These are phyloP conservation scores for Chaenocephalus aceratus DNA, from an alignment of 2,113 vertebrate species.

Conservation along the genomic window DNA sequence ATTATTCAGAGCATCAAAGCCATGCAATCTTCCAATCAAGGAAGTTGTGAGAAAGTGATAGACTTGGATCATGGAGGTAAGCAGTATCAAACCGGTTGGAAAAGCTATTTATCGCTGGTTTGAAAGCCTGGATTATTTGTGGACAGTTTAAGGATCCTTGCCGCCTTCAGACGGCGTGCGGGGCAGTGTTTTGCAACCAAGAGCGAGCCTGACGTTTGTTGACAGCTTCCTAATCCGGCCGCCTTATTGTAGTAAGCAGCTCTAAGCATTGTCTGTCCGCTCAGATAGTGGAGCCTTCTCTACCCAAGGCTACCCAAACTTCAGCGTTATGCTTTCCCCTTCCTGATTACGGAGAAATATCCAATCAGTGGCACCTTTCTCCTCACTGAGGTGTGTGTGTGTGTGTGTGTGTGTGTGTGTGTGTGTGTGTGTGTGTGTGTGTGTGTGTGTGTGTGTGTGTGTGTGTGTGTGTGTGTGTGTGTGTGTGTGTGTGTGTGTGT, in stretches of 20 bases:
- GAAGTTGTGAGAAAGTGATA: neutral
- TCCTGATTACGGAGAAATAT: too few species aligned
- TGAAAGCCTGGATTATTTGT: neutral
- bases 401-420: neutral
- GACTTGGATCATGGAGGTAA: too few species aligned
- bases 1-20: constrained; percentile 8
- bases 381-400: neutral
- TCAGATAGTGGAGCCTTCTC: too few species aligned
- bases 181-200: constrained; percentile 21
- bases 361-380: too few species aligned
- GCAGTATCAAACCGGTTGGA: neutral
- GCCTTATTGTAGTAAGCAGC: too few species aligned
- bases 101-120: neutral
- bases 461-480: constrained; percentile 7
- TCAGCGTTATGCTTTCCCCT: too few species aligned
- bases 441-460: constrained; percentile 7
- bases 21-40: neutral
- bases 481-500: constrained; percentile 7
- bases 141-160: neutral
- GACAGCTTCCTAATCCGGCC: neutral
- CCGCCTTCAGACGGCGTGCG: neutral
- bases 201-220: constrained; percentile 31
- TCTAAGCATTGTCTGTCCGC: too few species aligned
- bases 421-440: constrained; percentile 3
- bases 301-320: too few species aligned